Evolutionary conservation across 1,140 invertebrate genomes (phyloP).

Genomic region (Cheumatopsyche charites): DNA sequence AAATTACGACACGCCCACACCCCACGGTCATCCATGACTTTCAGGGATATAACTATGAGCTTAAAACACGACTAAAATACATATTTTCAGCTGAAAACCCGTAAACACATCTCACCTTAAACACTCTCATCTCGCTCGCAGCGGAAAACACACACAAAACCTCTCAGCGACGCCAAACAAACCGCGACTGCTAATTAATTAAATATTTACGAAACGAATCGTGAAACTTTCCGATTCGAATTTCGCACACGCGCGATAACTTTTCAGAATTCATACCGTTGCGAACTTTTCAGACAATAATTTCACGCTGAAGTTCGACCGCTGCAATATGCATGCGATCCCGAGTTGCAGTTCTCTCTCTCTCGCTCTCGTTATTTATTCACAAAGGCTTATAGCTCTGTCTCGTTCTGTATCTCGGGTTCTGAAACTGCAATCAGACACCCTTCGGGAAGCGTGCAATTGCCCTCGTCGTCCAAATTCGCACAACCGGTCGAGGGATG

Average conservation of each 20-base stretch:
- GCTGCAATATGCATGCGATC: constrained; percentile 8
- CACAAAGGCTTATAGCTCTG: background rate
- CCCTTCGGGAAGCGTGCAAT: constrained; percentile 5
- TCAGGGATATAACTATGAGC: no score
- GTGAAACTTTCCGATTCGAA: no score
- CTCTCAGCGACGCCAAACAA: no score
- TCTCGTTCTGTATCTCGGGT: background rate
- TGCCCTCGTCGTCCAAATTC: background rate
- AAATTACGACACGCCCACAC: constrained; percentile 5
- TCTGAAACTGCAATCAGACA: background rate
- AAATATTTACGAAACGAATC: no score
- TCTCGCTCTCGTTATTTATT: background rate
- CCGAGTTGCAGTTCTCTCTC: background rate
- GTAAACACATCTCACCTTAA: no score
- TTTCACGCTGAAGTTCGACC: background rate
- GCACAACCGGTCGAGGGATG: background rate
- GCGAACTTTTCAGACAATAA: constrained; percentile 22
- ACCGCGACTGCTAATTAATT: no score
- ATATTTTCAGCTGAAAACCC: no score
- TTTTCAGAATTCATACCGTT: no score
- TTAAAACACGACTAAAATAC: no score
- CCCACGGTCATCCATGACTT: constrained; percentile 2
- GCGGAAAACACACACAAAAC: no score
- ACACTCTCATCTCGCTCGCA: no score
- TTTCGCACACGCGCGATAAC: background rate